Conservation (phyloP, 30 jellyfish, hydroid and myxozoan genomes). For the Turritopsis dohrnii region DNA sequence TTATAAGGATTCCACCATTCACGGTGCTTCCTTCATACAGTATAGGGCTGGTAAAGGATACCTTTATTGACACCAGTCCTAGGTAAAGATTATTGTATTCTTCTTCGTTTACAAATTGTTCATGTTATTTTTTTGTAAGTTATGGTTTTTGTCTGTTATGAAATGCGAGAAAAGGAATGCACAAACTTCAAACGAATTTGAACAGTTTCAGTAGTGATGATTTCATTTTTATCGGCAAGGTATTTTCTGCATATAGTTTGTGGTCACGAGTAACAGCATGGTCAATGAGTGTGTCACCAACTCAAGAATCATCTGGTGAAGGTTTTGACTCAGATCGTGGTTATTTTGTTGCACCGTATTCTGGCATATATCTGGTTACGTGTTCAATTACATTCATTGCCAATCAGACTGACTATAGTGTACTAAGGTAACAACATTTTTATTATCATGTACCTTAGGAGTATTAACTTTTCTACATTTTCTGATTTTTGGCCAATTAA, state of each 20-base stretch:
- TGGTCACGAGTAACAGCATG: conserved; percentile 54
- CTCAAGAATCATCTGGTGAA: conserved; percentile 35
- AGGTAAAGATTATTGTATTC: not conserved
- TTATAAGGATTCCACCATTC: conserved; percentile 62
- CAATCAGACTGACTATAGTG: not conserved
- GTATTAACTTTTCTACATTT: no score
- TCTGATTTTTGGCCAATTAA: no score
- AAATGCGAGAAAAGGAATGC: no score
- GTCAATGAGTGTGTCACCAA: conserved; percentile 24
- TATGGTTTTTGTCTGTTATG: no score
- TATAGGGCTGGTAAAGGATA: conserved; percentile 17
- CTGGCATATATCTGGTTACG: conserved; percentile 40
- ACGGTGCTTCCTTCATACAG: conserved; percentile 39
- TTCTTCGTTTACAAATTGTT: no score
- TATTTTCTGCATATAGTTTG: conserved; percentile 15
- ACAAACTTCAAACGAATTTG: not conserved
- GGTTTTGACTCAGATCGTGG: conserved; percentile 48
- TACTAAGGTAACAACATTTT: not conserved
- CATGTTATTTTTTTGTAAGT: no score
- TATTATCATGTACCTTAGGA: not conserved
- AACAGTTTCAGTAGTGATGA: not conserved
- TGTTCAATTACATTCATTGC: not conserved
- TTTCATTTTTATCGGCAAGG: not conserved
- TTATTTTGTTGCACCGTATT: conserved; percentile 35
- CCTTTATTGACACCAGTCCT: not conserved